Percentiles rank a stretch among this genome's conserved stretches.
Conservation (phyloP, 1,140 invertebrate genomes). For the Pseudomyrmex pallidus region DNA sequence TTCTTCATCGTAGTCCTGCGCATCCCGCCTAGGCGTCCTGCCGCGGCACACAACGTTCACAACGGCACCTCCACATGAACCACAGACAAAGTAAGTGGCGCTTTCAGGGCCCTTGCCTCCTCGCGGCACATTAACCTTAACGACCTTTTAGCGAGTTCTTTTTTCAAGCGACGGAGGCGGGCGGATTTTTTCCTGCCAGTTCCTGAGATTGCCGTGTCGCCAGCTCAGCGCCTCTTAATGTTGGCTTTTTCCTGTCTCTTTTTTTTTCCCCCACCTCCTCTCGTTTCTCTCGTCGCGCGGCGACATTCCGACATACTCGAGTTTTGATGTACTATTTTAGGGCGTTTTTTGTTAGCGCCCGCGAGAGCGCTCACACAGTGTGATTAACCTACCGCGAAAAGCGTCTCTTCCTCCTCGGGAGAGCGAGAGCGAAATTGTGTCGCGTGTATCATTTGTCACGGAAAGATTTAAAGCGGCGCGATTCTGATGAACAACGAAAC, state of each 20-base stretch:
- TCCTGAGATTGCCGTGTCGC: conserved; percentile 81
- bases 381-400: conserved; percentile 18
- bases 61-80: conserved; percentile 41
- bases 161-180: conserved; percentile 63
- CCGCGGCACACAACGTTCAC: neutral
- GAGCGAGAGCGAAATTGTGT: conserved; percentile 5
- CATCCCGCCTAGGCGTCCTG: conserved; percentile 8
- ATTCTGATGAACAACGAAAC: neutral
- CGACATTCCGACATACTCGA: conserved; percentile 50
- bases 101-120: conserved; percentile 51
- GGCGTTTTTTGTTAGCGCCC: conserved; percentile 37
- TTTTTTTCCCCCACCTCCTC: neutral
- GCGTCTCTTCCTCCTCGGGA: neutral
- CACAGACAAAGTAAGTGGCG: conserved; percentile 54
- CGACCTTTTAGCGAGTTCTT: conserved; percentile 81
- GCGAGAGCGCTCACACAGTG: neutral
- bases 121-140: conserved; percentile 82
- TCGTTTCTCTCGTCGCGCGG: neutral
- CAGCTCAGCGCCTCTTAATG: conserved; percentile 82
- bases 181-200: conserved; percentile 73
- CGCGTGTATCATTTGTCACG: conserved; percentile 33
- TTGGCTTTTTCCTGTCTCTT: conserved; percentile 73
- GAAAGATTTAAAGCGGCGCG: conserved; percentile 14
- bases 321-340: conserved; percentile 67
- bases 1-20: neutral